Base-by-base conservation (phyloP, 92 coral and sea anemone genomes). In the Siderastrea radians region DNA sequence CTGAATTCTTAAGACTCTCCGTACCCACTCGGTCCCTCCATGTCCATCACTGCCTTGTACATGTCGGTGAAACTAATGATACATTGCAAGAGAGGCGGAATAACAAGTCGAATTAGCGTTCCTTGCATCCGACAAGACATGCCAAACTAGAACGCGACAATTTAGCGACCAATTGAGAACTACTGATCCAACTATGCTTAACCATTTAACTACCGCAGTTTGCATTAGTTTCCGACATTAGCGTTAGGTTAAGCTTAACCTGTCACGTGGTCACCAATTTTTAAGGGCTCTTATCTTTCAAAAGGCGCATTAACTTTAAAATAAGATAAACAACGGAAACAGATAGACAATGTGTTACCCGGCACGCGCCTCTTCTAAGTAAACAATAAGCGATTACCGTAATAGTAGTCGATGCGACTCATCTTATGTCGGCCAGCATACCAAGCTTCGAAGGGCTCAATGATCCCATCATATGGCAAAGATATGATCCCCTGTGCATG, bases 391-490 rank as follows among this genome's bases (percentile, higher is more conserved):
- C 11, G 75, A 92, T 93, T 63, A 97, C 99, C 99, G 82, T 96
- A 96, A 82, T 97, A 97, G 61, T 97, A 97, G 74, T 97, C 98
- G 46, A 97, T 97, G 45, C 99, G 94, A 88, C 99, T 97, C 98
- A 95, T 97, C 71, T 91, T 91, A 65, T 92, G 85, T 19, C 72
- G 86, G 10, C 94, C 96, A 12, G 96, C 95, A 67, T 90, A 97
- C 99, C 99, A 97, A 13, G 96, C 95, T 83, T 97, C 96, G 64
- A 97, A 97, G 5, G 99, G 99, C 67, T 97, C 99, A 26, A 93
- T 91, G 59, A 97, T 91, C 7, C 88, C 94, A 80, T 96, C 99
- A 66, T 87, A 93, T 49, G 99, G 99, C 14, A 97, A 88, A 82
- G 96, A 94, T 11, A 97, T 89, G 47, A 91, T 89, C 8, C 99